Evolutionary conservation across 2,797 vertebrate species (phyloP), one percentile per base, ranked within the genome.

Genomic region (Masticophis lateralis): DNA sequence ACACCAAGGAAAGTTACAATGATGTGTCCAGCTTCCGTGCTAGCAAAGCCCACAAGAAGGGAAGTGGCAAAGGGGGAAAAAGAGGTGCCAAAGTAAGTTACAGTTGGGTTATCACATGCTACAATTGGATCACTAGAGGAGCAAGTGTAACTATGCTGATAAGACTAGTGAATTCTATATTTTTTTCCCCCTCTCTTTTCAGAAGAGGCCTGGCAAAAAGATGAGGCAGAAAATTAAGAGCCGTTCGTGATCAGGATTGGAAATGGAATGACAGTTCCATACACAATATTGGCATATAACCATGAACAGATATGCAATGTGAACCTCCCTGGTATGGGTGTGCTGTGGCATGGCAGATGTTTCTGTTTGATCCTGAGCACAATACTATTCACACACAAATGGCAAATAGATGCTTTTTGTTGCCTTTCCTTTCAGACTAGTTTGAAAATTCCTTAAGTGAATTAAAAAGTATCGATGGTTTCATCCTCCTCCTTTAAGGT

Each of bases 131-230:
- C 90, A 43, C 16, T 91, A 25, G 37, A 13, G 43, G 53, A 74
- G 20, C 5, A 87, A 74, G 5, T 27, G 4, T 20, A 47, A 83
- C 2, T n/a, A 69, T 27, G 9, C 16, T 86, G 13, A 22, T 86
- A 37, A 56, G 16, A 32, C 56, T 83, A n/a, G 7, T 1, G 55
- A 53, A 43, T 13, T 59, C 22, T 3, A 0, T 87, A 93, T 53
- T 7, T 87, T 69, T 14, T 7, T 10, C 9, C 83, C 9, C 83
- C 16, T 66, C 57, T 91, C 91, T 96, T 97, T 96, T 2, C 97
- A 99, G 99, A 99, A 99, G 97, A 98, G 99, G 83, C 99, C 99
- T 1, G 99, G 99, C 90, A 99, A 99, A 96, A 98, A 98, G 61
- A 96, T 97, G 7, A 98, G 99, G 92, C 98, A 97, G 97, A 99